Evolutionary conservation across 2,797 vertebrate genomes (phyloP), one percentile per base, ranked within the genome.

Genomic region (Kryptolebias ocellatus): DNA sequence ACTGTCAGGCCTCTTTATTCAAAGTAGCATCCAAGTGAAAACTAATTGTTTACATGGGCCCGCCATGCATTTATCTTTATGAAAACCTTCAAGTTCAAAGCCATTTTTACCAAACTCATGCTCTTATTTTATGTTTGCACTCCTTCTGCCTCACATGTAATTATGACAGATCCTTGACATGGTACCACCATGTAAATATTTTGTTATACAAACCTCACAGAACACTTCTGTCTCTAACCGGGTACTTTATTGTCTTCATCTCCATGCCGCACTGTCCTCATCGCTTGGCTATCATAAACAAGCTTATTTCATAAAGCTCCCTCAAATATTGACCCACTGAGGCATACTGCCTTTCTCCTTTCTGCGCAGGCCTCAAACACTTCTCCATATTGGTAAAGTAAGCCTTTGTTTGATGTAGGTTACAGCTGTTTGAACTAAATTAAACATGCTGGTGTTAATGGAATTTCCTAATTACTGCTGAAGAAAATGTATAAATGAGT

Each of bases 301-400:
- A 85, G 76, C 75, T 70, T 78, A 75, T 83, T 91, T 87, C 84
- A 90, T 92, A 87, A 90, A 88, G 83, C 83, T 66, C 89, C 70
- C 68, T 92, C 90, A 93, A 93, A 93, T 93, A 94, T 92, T 93
- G 89, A 93, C 90, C 72, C 16, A 39, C 54, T 39, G 27, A 53
- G 24, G 51, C 67, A 62, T 59, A 61, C 62, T 68, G 68, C 72
- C 60, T 73, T 65, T 76, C 72, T 84, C 72, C 52, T 66, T 77
- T 62, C 69, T 66, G 64, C 37, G 54, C 57, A 27, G 10, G 49
- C 61, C 31, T 81, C 80, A 49, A 67, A 73, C 73, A 67, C 63
- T 67, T 72, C 58, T 74, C 52, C 47, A 54, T 66, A 64, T 27
- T 58, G 28, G 31, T 39, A 24, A 72, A 69, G 64, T 61, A 5